These are phyloP conservation scores for Hippocampus zosterae DNA, from an alignment of 2,113 vertebrate species.

Conservation along the genomic window DNA sequence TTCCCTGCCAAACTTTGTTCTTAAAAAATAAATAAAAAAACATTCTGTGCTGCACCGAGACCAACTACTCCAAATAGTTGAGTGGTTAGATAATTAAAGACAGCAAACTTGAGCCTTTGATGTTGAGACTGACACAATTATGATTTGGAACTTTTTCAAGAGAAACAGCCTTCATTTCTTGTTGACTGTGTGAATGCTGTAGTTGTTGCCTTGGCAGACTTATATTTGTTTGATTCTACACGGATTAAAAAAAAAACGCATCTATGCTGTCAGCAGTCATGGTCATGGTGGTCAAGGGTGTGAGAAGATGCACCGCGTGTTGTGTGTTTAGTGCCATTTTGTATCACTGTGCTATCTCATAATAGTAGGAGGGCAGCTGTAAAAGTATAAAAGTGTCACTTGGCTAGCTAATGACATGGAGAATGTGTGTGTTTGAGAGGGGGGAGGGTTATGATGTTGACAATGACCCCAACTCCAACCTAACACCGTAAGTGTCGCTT, in stretches of 20 bases:
- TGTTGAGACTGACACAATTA: slow-evolving; percentile 10
- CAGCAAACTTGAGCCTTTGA: slow-evolving; percentile 15
- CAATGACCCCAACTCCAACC: slow-evolving; percentile 51
- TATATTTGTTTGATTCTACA: not conserved
- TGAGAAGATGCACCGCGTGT: slow-evolving; percentile 12
- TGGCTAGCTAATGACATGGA: slow-evolving; percentile 42
- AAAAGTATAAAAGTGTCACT: slow-evolving; percentile 62
- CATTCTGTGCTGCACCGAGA: slow-evolving; percentile 29
- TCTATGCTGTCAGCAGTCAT: not conserved
- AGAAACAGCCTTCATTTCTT: not conserved
- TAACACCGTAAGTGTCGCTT: slow-evolving; percentile 29
- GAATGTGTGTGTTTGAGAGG: slow-evolving; percentile 30
- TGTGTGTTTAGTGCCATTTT: slow-evolving; percentile 21
- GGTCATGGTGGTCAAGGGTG: slow-evolving; percentile 2
- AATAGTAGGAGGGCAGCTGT: slow-evolving; percentile 51
- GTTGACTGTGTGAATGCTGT: not conserved
- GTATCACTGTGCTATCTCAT: slow-evolving; percentile 31
- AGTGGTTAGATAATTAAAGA: slow-evolving; percentile 34
- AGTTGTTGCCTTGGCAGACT: slow-evolving; percentile 12
- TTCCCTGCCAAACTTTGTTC: slow-evolving; percentile 33
- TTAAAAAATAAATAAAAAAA: slow-evolving; percentile 18
- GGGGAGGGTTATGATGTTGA: not conserved
- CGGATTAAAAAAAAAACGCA: not conserved
- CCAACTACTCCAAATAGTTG: slow-evolving; percentile 25
- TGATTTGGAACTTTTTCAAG: not conserved